phyloP scores from a whole-genome alignment of 64 coral and sea anemone species.

The Actinia tenebrosa region DNA sequence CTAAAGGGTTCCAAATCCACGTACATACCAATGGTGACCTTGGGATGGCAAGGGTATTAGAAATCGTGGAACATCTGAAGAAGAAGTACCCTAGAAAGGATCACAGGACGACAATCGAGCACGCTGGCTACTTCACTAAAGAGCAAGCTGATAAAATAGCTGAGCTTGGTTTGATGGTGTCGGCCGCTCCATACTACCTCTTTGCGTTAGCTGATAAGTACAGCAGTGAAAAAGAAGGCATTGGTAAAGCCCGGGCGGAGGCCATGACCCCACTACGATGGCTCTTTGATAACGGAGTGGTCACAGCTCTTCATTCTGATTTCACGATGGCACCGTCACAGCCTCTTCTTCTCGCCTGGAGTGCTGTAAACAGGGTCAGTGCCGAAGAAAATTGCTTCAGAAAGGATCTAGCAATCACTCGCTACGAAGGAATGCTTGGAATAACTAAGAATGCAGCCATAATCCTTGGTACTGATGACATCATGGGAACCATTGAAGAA shows the following conservation, averaged over 20 bases:
- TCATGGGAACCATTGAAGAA: conserved; percentile 38
- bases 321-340: conserved; percentile 20
- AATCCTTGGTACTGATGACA: conserved; percentile 31
- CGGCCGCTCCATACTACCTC: conserved; percentile 32
- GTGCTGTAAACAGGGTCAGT: conserved; percentile 15
- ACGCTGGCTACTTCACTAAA: conserved; percentile 15
- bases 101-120: neutral
- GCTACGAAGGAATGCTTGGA: conserved; percentile 23
- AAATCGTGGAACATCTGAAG: conserved; percentile 12
- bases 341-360: conserved; percentile 30
- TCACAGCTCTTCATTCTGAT: conserved; percentile 24
- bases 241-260: neutral
- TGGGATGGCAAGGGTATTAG: conserved; percentile 15
- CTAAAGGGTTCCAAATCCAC: conserved; percentile 28
- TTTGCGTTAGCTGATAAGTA: conserved; percentile 30
- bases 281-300: neutral
- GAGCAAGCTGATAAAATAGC: conserved; percentile 25
- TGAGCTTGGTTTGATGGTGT: conserved; percentile 3
- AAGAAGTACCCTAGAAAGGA: conserved; percentile 13
- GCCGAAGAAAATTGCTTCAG: neutral
- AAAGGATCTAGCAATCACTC: conserved; percentile 8
- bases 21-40: conserved; percentile 34
- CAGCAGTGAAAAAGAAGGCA: neutral
- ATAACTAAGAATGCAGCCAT: conserved; percentile 33
- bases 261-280: conserved; percentile 21